Conservation (phyloP, 2,113 vertebrate species). For the Rhinoderma darwinii region DNA sequence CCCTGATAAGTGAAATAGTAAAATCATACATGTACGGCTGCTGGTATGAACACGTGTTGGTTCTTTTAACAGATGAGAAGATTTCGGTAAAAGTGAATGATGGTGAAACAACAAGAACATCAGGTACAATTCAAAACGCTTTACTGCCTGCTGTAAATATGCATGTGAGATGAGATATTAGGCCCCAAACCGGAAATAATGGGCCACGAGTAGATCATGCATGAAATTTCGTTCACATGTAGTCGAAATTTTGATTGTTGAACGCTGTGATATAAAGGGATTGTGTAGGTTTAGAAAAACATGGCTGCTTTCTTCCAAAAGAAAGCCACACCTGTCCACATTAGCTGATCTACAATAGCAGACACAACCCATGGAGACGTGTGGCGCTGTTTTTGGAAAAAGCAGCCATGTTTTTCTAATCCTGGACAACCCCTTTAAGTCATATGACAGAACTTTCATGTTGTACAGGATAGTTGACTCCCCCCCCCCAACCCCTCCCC, state of each 20-base stretch:
- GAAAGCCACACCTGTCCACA: too few relatives aligned
- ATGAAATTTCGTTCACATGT: not conserved
- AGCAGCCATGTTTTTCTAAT: too few relatives aligned
- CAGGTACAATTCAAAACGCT: slow-evolving; percentile 67
- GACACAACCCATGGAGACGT: too few relatives aligned
- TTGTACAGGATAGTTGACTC: not conserved
- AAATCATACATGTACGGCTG: too few relatives aligned
- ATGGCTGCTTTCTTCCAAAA: too few relatives aligned
- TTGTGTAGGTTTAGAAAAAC: too few relatives aligned
- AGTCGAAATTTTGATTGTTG: not conserved
- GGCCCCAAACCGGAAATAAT: not conserved
- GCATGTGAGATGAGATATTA: not conserved
- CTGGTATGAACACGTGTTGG: not conserved
- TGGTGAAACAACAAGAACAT: slow-evolving; percentile 67
- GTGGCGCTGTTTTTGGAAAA: too few relatives aligned
- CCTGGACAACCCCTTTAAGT: not conserved
- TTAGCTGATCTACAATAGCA: too few relatives aligned
- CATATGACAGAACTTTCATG: not conserved
- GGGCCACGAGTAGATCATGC: not conserved
- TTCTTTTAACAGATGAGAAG: slow-evolving; percentile 74
- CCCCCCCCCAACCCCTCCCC: not conserved
- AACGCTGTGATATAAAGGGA: too few relatives aligned
- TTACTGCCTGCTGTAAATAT: not conserved
- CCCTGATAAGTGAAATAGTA: too few relatives aligned
- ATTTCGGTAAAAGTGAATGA: slow-evolving; percentile 72